phyloP scores from a whole-genome alignment of 2,888 invertebrate species.

The Dryadula phaetusa region DNA sequence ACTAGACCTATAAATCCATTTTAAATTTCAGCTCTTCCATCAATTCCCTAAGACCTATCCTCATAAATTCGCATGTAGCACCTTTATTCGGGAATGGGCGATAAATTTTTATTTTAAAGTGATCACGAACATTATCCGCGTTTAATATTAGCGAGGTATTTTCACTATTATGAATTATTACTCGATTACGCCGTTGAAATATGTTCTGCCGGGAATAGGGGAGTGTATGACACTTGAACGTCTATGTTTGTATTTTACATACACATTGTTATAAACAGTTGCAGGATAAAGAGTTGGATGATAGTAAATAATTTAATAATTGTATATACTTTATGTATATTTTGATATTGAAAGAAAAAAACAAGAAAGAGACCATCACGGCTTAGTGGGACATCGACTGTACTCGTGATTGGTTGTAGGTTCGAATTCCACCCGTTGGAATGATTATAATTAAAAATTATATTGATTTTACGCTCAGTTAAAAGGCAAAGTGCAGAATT shows the following conservation, averaged over 20 bases:
- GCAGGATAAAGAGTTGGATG: not conserved
- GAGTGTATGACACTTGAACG: constrained; percentile 51
- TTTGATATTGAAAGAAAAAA: no score
- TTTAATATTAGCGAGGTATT: constrained; percentile 67
- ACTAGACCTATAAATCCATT: constrained; percentile 31
- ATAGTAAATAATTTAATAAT: not conserved
- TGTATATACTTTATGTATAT: not conserved
- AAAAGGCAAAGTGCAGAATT: no score
- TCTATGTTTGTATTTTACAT: constrained; percentile 26
- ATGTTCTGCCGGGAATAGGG: constrained; percentile 50
- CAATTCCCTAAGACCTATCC: constrained; percentile 43
- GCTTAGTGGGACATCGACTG: no score
- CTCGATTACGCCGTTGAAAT: constrained; percentile 63
- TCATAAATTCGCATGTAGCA: constrained; percentile 44
- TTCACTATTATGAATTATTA: constrained; percentile 63
- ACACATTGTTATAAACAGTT: constrained; percentile 8
- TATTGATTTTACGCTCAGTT: no score
- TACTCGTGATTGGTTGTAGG: no score
- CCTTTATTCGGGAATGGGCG: constrained; percentile 46
- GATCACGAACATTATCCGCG: constrained; percentile 65
- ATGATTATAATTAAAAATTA: no score
- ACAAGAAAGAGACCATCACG: no score
- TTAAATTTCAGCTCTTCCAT: constrained; percentile 41
- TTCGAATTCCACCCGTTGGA: no score
- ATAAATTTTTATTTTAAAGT: constrained; percentile 68